Conservation (phyloP, 1,140 invertebrate genomes). For the Meloidogyne floridensis region DNA sequence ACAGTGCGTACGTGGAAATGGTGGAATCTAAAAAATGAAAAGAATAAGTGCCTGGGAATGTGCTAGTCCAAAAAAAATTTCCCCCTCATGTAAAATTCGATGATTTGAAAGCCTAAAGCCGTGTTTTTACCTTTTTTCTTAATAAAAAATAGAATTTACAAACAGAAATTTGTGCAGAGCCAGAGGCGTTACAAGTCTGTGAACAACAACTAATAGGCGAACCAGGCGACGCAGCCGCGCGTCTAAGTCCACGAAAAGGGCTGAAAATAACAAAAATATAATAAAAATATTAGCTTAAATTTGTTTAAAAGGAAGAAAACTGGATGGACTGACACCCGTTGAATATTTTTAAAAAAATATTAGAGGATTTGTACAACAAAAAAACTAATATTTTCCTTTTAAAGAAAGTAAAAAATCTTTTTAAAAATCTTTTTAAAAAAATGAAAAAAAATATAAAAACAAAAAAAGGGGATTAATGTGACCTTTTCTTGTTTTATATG, state of each 20-base stretch:
- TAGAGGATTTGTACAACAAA: not conserved
- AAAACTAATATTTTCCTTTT: not conserved
- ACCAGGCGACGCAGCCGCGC: slow-evolving; percentile 33
- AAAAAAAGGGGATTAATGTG: slow-evolving; percentile 13
- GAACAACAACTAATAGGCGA: slow-evolving; percentile 47
- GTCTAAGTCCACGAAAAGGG: slow-evolving; percentile 54
- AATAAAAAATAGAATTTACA: not conserved
- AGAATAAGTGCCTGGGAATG: too few relatives aligned
- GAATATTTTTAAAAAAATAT: not conserved
- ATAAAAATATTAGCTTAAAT: not conserved
- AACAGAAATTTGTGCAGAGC: slow-evolving; percentile 13
- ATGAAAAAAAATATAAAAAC: not conserved
- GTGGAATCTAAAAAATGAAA: not conserved
- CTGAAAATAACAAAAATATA: slow-evolving; percentile 41
- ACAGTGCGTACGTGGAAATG: slow-evolving; percentile 51
- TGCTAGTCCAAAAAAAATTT: too few relatives aligned
- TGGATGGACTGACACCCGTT: not conserved
- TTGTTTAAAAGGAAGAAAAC: not conserved
- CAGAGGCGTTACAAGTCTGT: slow-evolving; percentile 10
- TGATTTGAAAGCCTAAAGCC: not conserved
- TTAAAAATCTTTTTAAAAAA: not conserved
- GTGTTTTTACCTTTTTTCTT: not conserved
- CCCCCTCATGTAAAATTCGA: too few relatives aligned
- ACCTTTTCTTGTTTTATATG: not conserved
- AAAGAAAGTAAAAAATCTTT: not conserved